phyloP scores from a whole-genome alignment of 1,140 invertebrate species.

The Eurosta solidaginis region DNA sequence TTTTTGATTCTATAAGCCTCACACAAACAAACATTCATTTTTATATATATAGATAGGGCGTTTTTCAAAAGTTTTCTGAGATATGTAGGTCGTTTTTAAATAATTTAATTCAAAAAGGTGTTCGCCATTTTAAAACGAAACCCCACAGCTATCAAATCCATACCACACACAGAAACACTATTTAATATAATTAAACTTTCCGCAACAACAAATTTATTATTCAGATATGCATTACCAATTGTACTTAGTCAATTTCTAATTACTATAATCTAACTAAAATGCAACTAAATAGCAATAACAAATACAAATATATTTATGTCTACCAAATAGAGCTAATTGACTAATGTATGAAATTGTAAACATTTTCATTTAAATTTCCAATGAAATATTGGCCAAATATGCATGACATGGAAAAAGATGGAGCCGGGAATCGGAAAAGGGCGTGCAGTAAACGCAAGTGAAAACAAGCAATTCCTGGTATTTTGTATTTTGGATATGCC shows the following conservation, averaged over 20 bases:
- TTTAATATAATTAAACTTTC: not conserved
- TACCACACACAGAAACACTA: not conserved
- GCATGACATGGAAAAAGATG: not conserved
- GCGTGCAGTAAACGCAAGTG: not conserved
- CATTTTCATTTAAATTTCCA: conserved; percentile 26
- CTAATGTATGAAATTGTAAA: conserved; percentile 10
- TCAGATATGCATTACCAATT: not conserved
- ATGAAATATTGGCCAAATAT: not conserved
- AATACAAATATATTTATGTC: not conserved
- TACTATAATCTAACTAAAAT: not conserved
- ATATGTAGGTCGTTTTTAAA: too few species aligned
- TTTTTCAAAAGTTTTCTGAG: too few species aligned
- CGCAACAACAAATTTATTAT: not conserved
- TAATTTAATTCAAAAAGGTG: not conserved
- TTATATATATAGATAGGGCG: too few species aligned
- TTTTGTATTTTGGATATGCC: not conserved
- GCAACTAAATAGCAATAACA: not conserved
- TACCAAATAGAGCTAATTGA: not conserved
- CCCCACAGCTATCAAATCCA: not conserved
- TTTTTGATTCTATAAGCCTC: too few species aligned
- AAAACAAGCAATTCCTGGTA: not conserved
- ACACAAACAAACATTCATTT: too few species aligned
- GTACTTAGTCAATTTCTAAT: conserved; percentile 17
- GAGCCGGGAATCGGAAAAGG: not conserved
- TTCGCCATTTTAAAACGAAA: not conserved